Percentiles rank a stretch among this genome's conserved stretches.
These are phyloP conservation scores for Eulithis prunata DNA, from an alignment of 2,888 invertebrate species.

Conservation along the genomic window DNA sequence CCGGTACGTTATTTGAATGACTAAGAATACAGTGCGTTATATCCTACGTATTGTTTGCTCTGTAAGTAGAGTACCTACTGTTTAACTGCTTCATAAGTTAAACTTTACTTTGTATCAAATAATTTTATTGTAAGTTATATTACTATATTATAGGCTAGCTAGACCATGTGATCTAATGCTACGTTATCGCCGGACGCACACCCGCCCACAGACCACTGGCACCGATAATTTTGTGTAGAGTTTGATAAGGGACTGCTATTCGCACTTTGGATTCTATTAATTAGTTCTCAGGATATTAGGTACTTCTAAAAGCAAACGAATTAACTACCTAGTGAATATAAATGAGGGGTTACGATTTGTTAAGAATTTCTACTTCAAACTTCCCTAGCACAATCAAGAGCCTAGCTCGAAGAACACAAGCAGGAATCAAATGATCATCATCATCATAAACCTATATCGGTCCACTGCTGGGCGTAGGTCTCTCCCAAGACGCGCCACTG, in stretches of 20 bases:
- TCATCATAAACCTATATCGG: too few species aligned
- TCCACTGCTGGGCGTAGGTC: too few species aligned
- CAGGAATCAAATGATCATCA: too few species aligned
- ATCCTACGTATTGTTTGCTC: not conserved
- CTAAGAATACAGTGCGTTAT: not conserved
- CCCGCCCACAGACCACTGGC: constrained; percentile 41
- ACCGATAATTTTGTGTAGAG: constrained; percentile 35
- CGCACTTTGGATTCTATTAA: constrained; percentile 33
- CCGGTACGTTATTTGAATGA: too few species aligned
- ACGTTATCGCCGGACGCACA: constrained; percentile 42
- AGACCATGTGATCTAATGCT: constrained; percentile 22
- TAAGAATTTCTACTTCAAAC: too few species aligned
- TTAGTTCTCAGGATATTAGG: constrained; percentile 13
- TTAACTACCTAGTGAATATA: not conserved
- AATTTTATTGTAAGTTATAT: not conserved
- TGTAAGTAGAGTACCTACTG: too few species aligned
- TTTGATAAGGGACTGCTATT: constrained; percentile 40
- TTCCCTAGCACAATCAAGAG: too few species aligned
- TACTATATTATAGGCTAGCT: not conserved
- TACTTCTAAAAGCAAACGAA: not conserved
- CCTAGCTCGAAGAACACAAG: too few species aligned
- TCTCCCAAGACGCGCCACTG: too few species aligned
- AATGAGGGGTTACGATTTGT: too few species aligned
- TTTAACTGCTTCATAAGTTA: not conserved
- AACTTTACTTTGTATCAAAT: constrained; percentile 6